Percentiles rank a stretch among this genome's conserved stretches.
These are phyloP conservation scores for Parapsyche elsis DNA, from an alignment of 1,140 invertebrate genomes.

Conservation along the genomic window DNA sequence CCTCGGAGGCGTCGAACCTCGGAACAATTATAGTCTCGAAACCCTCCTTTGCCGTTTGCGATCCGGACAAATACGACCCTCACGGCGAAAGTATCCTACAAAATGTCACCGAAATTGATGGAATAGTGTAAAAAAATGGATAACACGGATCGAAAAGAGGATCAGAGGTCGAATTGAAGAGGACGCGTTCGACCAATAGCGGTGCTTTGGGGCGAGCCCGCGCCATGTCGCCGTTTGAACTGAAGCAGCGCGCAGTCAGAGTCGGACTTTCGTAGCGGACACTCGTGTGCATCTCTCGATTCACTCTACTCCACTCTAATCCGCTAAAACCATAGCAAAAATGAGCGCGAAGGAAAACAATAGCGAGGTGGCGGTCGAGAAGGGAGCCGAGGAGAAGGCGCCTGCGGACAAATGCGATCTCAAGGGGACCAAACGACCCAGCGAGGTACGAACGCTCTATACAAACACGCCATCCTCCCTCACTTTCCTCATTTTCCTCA, in stretches of 20 bases:
- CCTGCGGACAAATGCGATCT: slow-evolving; percentile 80
- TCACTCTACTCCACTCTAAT: slow-evolving; percentile 58
- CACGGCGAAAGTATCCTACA: background rate
- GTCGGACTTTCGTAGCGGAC: slow-evolving; percentile 64
- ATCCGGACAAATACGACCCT: background rate
- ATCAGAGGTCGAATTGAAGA: background rate
- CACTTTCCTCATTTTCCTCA: no score
- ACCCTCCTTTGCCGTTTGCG: slow-evolving; percentile 51
- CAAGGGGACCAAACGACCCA: slow-evolving; percentile 87
- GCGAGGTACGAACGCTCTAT: slow-evolving; percentile 84
- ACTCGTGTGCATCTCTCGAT: slow-evolving; percentile 63
- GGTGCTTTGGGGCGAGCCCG: slow-evolving; percentile 73
- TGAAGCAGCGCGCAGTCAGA: slow-evolving; percentile 65
- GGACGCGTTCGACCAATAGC: slow-evolving; percentile 67
- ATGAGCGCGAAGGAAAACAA: slow-evolving; percentile 89
- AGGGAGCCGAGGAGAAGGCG: slow-evolving; percentile 81
- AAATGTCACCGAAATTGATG: background rate
- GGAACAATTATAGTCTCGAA: slow-evolving; percentile 53
- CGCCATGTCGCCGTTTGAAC: slow-evolving; percentile 88
- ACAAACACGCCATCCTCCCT: no score
- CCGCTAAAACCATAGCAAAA: slow-evolving; percentile 65
- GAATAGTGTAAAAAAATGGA: background rate
- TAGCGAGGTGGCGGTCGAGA: slow-evolving; percentile 83
- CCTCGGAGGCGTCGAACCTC: slow-evolving; percentile 34
- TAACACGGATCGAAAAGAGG: background rate